Evolutionary conservation across 2,113 vertebrate species (phyloP).

Genomic region (Pitta sordida): DNA sequence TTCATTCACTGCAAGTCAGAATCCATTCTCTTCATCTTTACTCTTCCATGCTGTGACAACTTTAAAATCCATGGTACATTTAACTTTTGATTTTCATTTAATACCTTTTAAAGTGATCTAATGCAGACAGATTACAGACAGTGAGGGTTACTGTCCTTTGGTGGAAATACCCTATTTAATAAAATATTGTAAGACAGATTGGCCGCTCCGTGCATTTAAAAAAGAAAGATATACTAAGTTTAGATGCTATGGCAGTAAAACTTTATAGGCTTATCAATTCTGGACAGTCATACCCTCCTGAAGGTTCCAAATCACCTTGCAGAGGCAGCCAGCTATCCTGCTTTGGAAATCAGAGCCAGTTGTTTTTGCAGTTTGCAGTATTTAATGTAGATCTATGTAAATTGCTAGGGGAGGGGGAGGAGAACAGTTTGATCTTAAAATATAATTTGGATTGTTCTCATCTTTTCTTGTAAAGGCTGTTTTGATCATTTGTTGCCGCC

Average conservation of each 20-base stretch:
- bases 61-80: conserved; percentile 53
- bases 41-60: conserved; percentile 26
- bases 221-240: neutral
- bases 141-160: neutral
- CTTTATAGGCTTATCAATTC: neutral
- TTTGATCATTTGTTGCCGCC: conserved; percentile 52
- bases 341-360: neutral
- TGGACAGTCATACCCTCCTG: neutral
- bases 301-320: neutral
- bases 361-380: conserved; percentile 24
- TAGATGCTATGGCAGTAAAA: neutral
- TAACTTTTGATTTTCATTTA: conserved; percentile 50
- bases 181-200: neutral
- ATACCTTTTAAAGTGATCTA: conserved; percentile 45
- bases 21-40: conserved; percentile 36
- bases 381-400: conserved; percentile 59
- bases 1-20: conserved; percentile 28
- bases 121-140: conserved; percentile 45
- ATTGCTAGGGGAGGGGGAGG: conserved; percentile 5
- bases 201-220: neutral
- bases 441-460: conserved; percentile 47
- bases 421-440: conserved; percentile 53
- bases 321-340: neutral
- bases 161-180: neutral
- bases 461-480: conserved; percentile 25